phyloP scores from a whole-genome alignment of 2,797 vertebrate genomes.

The Gymnoscopelus microlampas region DNA sequence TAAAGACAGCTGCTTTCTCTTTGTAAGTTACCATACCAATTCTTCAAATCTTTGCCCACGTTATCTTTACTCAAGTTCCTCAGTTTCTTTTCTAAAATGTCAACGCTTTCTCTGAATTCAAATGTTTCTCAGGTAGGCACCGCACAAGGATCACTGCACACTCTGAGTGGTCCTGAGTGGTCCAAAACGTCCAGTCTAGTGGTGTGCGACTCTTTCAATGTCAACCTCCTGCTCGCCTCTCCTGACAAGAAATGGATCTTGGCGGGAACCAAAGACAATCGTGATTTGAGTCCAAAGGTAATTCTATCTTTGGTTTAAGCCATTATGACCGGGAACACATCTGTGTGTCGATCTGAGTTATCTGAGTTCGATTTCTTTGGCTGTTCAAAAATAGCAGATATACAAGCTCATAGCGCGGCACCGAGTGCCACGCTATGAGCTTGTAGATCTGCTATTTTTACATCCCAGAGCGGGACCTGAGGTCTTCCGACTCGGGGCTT shows the following conservation, averaged over 20 bases:
- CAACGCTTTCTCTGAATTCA: too few species aligned
- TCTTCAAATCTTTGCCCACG: not conserved
- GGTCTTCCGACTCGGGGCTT: too few species aligned
- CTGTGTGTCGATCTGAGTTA: too few species aligned
- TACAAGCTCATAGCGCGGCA: too few species aligned
- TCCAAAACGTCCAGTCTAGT: slow-evolving; percentile 55
- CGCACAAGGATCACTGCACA: slow-evolving; percentile 63
- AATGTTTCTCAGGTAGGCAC: slow-evolving; percentile 67
- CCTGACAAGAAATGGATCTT: slow-evolving; percentile 76
- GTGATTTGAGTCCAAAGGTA: slow-evolving; percentile 76
- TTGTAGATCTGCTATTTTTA: too few species aligned
- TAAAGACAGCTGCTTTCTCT: slow-evolving; percentile 68
- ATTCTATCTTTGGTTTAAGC: slow-evolving; percentile 28
- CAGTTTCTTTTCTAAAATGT: too few species aligned
- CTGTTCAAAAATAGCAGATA: too few species aligned
- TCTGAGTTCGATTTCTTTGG: too few species aligned
- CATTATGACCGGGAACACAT: too few species aligned
- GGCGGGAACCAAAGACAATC: slow-evolving; percentile 59
- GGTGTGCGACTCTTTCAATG: slow-evolving; percentile 67
- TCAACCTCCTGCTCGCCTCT: slow-evolving; percentile 74
- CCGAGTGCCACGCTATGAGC: too few species aligned
- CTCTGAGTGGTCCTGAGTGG: slow-evolving; percentile 62
- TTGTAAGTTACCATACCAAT: slow-evolving; percentile 61
- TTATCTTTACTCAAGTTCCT: not conserved
- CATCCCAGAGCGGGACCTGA: too few species aligned